Base-by-base conservation (phyloP, 2,113 vertebrate genomes). In the Ciconia boyciana region DNA sequence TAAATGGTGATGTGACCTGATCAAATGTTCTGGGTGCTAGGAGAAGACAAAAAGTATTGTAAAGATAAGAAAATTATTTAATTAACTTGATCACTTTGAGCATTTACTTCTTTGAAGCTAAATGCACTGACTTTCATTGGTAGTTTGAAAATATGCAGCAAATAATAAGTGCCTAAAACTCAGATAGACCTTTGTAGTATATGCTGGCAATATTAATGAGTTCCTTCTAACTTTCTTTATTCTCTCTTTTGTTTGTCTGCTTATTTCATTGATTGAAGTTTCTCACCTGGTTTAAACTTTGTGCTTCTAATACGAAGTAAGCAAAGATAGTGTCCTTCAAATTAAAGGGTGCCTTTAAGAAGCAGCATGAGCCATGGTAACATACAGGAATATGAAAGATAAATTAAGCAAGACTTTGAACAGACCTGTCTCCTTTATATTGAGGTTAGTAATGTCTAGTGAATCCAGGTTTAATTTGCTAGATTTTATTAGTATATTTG, bases 401-500 rank as follows among this genome's bases (percentile, higher is more conserved):
- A 78, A 92, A 43, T 81, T 39, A 90, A 85, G 34, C 36, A 74
- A 81, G 68, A 54, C 22, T 93, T 96, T 83, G 62, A 85, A 86
- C 18, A 60, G 36, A 62, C 29, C 16, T 57, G 8, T 60, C 10
- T 84, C 14, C 51, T 87, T 81, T 93, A 39, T 88, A 41, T 81
- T 80, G 68, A 88, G 39, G 32, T 62, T 90, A 89, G 90, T 83
- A 94, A 89, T 2, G 18, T 52, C n/a, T 83, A 51, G 31, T 92
- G 71, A 69, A 90, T 71, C 24, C 39, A 78, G 32, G 61, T 75
- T 80, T 83, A 90, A 87, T 90, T 90, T 93, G 13, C 39, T 92
- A 34, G 17, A 41, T 89, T 93, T 95, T 95, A 55, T 86, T 95
- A 55, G 48, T 84, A 25, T 86, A 46, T 83, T 96, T 92, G 25